Percentiles rank a stretch among this genome's conserved stretches.
Conservation (phyloP, 2,797 vertebrate species). For the Alectoris magna region DNA sequence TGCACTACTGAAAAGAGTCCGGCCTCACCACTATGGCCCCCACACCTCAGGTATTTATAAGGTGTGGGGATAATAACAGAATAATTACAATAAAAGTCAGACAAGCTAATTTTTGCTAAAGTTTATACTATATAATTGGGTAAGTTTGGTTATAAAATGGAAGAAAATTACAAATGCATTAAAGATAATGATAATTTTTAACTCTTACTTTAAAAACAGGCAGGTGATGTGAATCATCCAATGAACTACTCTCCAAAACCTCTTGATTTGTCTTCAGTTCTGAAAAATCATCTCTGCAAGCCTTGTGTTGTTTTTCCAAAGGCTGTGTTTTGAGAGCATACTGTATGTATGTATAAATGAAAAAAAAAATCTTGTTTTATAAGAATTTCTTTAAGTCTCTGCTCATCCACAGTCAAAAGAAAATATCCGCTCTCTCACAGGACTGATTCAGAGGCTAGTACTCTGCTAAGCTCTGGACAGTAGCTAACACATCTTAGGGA, state of each 20-base stretch:
- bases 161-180: neutral
- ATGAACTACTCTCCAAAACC: neutral
- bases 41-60: no score
- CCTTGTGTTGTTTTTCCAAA: neutral
- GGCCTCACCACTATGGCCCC: no score
- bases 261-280: neutral
- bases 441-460: neutral
- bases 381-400: neutral
- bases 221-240: neutral
- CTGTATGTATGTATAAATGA: neutral
- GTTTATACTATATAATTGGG: neutral
- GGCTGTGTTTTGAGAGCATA: neutral
- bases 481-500: rapidly evolving
- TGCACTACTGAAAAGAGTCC: no score
- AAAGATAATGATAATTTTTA: neutral
- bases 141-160: neutral
- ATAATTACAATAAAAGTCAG: neutral
- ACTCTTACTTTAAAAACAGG: neutral
- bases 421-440: neutral
- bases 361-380: neutral
- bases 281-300: neutral
- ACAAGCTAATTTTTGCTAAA: neutral
- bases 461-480: neutral
- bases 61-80: neutral
- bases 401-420: neutral